Evolutionary conservation across 1,140 invertebrate species (phyloP), one percentile per base, ranked within the genome.

Genomic region (Littorina saxatilis): DNA sequence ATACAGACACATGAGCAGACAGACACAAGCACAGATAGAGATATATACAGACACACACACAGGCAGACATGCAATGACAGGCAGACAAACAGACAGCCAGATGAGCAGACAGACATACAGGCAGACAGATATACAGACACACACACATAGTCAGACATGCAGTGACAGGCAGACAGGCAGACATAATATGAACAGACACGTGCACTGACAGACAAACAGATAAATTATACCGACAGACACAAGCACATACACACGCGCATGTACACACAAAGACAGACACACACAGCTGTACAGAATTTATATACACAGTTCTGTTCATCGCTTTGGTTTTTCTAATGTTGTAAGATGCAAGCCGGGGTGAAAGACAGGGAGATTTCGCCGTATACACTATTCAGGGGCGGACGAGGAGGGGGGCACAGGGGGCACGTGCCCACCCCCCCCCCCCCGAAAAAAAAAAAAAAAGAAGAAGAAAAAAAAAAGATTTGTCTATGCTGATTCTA

Each of bases 111-210:
- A 66, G 9, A 66, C n/a, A n/a, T n/a, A n/a, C n/a, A n/a, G 5
- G 20, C 61, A 29, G 9, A 66, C 61, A 66, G n/a, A n/a, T 91
- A 35, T 5, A 68, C 27, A 11, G 27, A 17, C 55, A 58, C 55
- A 58, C 55, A n/a, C 55, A n/a, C n/a, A n/a, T n/a, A n/a, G n/a
- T n/a, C n/a, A n/a, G n/a, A n/a, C n/a, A n/a, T n/a, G n/a, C 61
- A 2, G 27, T 1, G 23, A 66, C 61, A 66, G 27, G 35, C 61
- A 66, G 23, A 66, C 61, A 66, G 4, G 35, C 61, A 32, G 27
- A 66, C 61, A 66, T 17, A 66, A 66, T 32, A 66, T 17, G 35
- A 4, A 35, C 61, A 29, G 9, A 66, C 61, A 66, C 61, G 20
- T 17, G 20, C 61, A 35, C 61, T 13, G 27, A 66, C 61, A 35